Evolutionary conservation across 2,888 invertebrate genomes (phyloP).

Genomic region (Rotaria sp.): DNA sequence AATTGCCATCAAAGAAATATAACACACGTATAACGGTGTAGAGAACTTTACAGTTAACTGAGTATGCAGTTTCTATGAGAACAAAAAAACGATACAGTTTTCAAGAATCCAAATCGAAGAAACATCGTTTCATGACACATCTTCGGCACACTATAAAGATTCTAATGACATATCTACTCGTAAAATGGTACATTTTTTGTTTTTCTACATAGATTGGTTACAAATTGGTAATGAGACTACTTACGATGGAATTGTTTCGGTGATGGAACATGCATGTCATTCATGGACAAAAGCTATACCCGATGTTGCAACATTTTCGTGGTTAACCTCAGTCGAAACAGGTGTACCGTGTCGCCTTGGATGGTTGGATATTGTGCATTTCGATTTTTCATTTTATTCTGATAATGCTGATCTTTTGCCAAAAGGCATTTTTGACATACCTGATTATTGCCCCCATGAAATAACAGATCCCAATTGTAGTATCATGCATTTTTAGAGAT

Average conservation of each 20-base stretch:
- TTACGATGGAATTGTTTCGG: neutral
- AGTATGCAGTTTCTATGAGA: no score
- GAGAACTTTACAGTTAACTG: no score
- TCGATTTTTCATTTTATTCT: neutral
- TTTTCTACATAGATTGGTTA: neutral
- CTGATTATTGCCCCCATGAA: neutral
- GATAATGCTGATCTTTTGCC: neutral
- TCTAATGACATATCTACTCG: no score
- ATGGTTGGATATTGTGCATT: neutral
- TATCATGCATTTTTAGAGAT: no score
- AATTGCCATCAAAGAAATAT: no score
- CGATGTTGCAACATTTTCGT: neutral
- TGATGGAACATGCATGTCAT: neutral
- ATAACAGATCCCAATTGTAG: slow-evolving; percentile 16
- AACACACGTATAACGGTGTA: no score
- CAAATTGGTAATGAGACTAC: neutral
- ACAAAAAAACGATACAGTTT: no score
- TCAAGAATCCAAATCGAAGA: no score
- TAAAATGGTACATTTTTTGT: no score
- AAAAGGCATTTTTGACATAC: neutral
- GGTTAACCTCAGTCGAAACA: neutral
- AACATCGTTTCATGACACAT: no score
- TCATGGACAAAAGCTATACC: neutral
- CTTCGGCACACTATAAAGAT: no score
- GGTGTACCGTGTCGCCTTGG: neutral